phyloP scores from a whole-genome alignment of 2,113 vertebrate species.

The Equus quagga region DNA sequence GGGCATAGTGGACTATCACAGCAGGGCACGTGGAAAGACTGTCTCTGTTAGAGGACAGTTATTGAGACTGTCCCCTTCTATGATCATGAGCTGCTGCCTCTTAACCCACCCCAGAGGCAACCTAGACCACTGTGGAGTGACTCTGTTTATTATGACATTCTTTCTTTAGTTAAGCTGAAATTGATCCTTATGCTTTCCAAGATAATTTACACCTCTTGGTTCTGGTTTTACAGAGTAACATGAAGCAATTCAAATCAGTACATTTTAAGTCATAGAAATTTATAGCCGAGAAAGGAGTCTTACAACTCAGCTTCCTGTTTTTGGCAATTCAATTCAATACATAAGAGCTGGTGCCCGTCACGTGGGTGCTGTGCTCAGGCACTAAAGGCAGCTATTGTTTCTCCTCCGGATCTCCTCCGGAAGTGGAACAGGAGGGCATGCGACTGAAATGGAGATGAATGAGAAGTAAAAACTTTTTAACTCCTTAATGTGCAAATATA shows the following conservation, averaged over 20 bases:
- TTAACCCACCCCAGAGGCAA: not conserved
- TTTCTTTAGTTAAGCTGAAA: constrained; percentile 28
- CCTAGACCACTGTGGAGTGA: not conserved
- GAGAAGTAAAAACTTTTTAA: constrained; percentile 44
- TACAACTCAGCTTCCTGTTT: constrained; percentile 60
- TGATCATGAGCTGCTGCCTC: not conserved
- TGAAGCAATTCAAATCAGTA: not conserved
- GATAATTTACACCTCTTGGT: constrained; percentile 18
- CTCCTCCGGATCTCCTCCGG: constrained; percentile 1
- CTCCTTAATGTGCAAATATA: constrained; percentile 48
- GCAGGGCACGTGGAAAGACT: not conserved
- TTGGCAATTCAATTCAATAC: not conserved
- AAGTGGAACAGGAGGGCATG: constrained; percentile 44
- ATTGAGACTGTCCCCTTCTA: not conserved
- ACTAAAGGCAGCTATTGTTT: constrained; percentile 64
- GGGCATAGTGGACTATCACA: not conserved
- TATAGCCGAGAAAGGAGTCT: constrained; percentile 53
- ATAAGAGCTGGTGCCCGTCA: not conserved
- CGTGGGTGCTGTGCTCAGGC: not conserved
- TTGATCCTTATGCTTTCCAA: not conserved
- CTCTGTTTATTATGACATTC: not conserved
- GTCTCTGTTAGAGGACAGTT: not conserved
- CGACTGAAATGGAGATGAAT: constrained; percentile 15
- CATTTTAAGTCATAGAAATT: constrained; percentile 1
- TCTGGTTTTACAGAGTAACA: constrained; percentile 30